Percentiles rank a stretch among this genome's conserved stretches.
Evolutionary conservation across 2,113 vertebrate genomes (phyloP).

Genomic region (Phrynosoma blainvillii): DNA sequence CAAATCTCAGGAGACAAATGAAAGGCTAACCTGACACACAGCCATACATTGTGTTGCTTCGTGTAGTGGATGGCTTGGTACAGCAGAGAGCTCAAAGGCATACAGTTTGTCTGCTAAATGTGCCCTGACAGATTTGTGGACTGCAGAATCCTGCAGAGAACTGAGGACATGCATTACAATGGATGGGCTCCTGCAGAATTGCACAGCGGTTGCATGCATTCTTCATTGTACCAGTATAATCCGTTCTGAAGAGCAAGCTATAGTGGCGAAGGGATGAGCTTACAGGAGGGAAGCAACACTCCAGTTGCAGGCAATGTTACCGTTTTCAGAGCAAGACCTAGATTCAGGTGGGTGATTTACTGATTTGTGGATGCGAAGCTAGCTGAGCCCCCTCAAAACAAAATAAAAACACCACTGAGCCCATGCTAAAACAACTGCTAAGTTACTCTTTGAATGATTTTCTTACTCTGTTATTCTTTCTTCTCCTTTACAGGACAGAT

Average conservation of each 20-base stretch:
- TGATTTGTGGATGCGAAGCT: constrained; percentile 16
- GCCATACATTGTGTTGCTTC: constrained; percentile 55
- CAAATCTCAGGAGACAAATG: neutral
- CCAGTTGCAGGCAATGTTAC: constrained; percentile 40
- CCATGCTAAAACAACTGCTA: neutral
- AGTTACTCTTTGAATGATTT: neutral
- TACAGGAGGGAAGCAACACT: constrained; percentile 16
- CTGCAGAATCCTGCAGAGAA: constrained; percentile 66
- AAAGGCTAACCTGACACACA: constrained; percentile 47
- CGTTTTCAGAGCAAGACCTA: constrained; percentile 34
- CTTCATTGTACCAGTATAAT: constrained; percentile 52
- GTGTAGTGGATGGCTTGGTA: constrained; percentile 52
- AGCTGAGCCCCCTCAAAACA: neutral
- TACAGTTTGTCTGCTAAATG: constrained; percentile 50
- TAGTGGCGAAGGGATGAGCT: constrained; percentile 32
- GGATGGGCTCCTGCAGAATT: constrained; percentile 50
- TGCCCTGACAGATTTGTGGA: constrained; percentile 62
- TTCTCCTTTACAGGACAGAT: neutral
- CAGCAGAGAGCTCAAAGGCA: constrained; percentile 49
- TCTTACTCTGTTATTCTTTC: neutral
- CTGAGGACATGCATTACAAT: constrained; percentile 57
- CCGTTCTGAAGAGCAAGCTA: constrained; percentile 52
- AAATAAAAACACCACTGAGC: neutral
- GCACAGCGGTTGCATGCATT: constrained; percentile 49
- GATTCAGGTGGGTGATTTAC: constrained; percentile 53